These are phyloP conservation scores for Cyprinodon diabolis DNA, from an alignment of 2,797 vertebrate species.

Conservation along the genomic window DNA sequence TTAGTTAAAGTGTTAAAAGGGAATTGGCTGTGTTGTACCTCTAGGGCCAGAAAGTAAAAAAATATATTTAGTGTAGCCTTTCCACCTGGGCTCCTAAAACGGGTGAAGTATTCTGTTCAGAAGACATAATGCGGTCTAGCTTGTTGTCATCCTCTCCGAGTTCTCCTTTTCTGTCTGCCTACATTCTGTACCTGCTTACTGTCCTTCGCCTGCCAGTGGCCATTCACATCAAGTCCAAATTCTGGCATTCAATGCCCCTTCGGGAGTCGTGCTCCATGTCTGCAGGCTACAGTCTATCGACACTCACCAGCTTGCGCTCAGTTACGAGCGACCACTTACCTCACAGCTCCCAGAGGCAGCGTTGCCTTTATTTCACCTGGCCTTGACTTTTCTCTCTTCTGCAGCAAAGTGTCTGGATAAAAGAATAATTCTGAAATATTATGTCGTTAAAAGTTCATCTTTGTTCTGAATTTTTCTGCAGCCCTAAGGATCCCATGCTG, in stretches of 20 bases:
- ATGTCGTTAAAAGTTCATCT: conserved; percentile 13
- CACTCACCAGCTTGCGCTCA: conserved; percentile 24
- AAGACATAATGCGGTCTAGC: conserved; percentile 31
- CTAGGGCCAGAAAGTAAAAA: conserved; percentile 36
- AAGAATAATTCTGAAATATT: conserved; percentile 16
- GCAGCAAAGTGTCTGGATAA: conserved; percentile 29
- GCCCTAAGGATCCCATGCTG: conserved; percentile 16
- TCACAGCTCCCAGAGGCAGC: conserved; percentile 30
- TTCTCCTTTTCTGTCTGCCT: conserved; percentile 22
- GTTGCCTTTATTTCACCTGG: conserved; percentile 45
- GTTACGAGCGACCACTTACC: conserved; percentile 40
- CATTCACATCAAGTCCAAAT: conserved; percentile 56
- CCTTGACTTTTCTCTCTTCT: conserved; percentile 37
- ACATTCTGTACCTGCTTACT: background rate
- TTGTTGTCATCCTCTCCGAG: conserved; percentile 45
- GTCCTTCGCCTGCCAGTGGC: conserved; percentile 30
- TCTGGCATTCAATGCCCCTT: conserved; percentile 48
- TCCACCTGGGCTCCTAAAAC: conserved; percentile 31
- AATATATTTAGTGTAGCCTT: conserved; percentile 36
- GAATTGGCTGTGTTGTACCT: conserved; percentile 21
- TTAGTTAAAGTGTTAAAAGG: background rate
- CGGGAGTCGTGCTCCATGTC: conserved; percentile 45
- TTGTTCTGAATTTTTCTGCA: conserved; percentile 18
- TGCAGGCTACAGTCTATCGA: conserved; percentile 41
- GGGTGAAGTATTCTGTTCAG: conserved; percentile 36